Conservation (phyloP, 2,113 vertebrate genomes). For the Aphelocoma coerulescens region DNA sequence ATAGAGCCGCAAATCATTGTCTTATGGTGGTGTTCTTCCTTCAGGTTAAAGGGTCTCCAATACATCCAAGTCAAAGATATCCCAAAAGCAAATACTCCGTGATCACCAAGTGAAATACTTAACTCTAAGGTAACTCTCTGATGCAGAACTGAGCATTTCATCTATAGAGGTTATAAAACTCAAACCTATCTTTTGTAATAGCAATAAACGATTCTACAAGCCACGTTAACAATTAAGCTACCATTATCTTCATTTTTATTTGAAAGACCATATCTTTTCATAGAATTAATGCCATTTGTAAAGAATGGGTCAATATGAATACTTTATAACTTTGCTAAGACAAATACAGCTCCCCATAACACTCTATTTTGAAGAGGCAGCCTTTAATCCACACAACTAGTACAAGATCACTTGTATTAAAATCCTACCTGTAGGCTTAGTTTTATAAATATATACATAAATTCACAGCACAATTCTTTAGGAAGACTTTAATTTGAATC, state of each 20-base stretch:
- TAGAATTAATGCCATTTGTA: background rate
- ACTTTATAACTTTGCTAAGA: background rate
- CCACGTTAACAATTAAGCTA: background rate
- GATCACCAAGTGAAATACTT: background rate
- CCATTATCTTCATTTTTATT: background rate
- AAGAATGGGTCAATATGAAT: background rate
- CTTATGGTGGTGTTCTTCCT: background rate
- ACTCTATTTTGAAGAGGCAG: background rate
- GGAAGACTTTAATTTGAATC: background rate
- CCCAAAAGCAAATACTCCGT: background rate
- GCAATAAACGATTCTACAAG: background rate
- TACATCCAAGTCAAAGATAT: background rate
- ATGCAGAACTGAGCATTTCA: background rate
- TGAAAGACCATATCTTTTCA: background rate
- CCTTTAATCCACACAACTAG: background rate
- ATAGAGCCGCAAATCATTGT: background rate
- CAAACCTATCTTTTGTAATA: background rate
- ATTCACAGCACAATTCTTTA: background rate
- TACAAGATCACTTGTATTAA: background rate
- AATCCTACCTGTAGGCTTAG: background rate
- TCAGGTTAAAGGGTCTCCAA: background rate
- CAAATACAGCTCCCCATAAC: background rate
- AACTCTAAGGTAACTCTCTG: background rate
- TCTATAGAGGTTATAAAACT: background rate
- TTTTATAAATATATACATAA: background rate